Percentiles rank a stretch among this genome's conserved stretches.
phyloP scores from a whole-genome alignment of 1,140 invertebrate genomes.

The Ostrea edulis region DNA sequence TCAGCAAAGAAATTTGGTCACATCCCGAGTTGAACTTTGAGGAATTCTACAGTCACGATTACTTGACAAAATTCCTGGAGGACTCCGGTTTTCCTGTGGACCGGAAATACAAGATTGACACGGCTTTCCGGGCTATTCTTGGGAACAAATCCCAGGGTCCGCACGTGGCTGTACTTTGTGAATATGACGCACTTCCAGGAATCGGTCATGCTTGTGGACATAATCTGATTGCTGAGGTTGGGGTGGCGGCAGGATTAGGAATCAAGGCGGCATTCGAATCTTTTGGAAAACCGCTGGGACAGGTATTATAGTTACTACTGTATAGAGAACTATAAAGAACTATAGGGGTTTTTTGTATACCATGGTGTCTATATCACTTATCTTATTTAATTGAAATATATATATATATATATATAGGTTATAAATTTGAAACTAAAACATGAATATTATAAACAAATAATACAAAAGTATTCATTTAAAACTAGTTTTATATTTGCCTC shows the following conservation, averaged over 20 bases:
- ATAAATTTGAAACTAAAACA: too few species aligned
- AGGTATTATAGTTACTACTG: background rate
- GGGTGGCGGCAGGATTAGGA: conserved; percentile 75
- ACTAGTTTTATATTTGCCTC: too few species aligned
- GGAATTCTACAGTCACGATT: conserved; percentile 75
- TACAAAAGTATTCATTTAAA: too few species aligned
- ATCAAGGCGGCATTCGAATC: conserved; percentile 73
- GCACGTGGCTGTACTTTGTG: conserved; percentile 76
- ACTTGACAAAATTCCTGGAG: conserved; percentile 72
- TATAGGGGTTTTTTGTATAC: too few species aligned
- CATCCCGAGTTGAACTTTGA: conserved; percentile 76
- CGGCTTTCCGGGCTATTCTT: conserved; percentile 76
- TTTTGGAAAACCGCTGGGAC: conserved; percentile 50
- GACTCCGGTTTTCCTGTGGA: conserved; percentile 73
- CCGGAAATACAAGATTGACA: conserved; percentile 71
- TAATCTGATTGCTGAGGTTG: conserved; percentile 79
- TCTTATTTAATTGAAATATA: too few species aligned
- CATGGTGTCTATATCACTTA: too few species aligned
- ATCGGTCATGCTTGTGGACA: conserved; percentile 81
- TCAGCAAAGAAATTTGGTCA: conserved; percentile 75
- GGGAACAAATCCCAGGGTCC: conserved; percentile 54
- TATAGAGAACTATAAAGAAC: too few species aligned
- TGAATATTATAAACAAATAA: too few species aligned
- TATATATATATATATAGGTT: too few species aligned
- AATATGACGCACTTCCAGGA: conserved; percentile 80